A percentile compares a stretch with the other conserved stretches of the same genome.
Evolutionary conservation across 2,888 invertebrate species (phyloP).

Genomic region (Cynaeus angustus): DNA sequence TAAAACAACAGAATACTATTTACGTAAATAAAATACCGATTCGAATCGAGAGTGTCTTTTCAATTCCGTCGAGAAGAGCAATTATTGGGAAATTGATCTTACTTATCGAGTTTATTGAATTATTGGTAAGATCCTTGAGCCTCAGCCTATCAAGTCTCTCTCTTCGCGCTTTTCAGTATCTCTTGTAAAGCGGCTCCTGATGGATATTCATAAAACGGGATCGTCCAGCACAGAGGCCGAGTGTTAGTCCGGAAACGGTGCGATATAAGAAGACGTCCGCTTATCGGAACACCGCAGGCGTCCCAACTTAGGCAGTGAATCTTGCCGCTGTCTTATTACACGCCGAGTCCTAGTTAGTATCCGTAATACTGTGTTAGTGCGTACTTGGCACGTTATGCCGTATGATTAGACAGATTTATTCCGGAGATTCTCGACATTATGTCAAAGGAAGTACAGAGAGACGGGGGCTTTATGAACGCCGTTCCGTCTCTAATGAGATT

Average conservation of each 20-base stretch:
- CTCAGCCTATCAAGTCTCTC: background rate
- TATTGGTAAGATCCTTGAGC: background rate
- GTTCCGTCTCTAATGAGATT: conserved; percentile 66
- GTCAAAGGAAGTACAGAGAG: conserved; percentile 66
- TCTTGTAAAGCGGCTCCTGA: conserved; percentile 19
- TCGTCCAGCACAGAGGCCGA: conserved; percentile 41
- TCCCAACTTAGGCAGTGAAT: conserved; percentile 65
- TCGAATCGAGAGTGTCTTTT: no score
- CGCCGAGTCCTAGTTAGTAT: conserved; percentile 65
- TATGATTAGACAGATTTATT: conserved; percentile 71
- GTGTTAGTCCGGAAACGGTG: conserved; percentile 46
- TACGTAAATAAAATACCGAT: no score
- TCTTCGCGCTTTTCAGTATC: conserved; percentile 7
- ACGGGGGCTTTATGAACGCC: conserved; percentile 62
- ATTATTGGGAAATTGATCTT: no score
- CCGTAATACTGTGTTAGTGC: conserved; percentile 69
- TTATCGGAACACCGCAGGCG: conserved; percentile 64
- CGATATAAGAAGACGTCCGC: conserved; percentile 61
- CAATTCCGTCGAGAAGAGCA: no score
- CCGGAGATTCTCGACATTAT: conserved; percentile 68
- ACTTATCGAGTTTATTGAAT: background rate
- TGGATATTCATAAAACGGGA: conserved; percentile 52
- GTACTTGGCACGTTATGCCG: conserved; percentile 70
- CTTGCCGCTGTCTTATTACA: conserved; percentile 66
- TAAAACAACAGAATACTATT: no score